These are phyloP conservation scores for Hippolais icterina DNA, from an alignment of 2,113 vertebrate genomes.

Conservation along the genomic window DNA sequence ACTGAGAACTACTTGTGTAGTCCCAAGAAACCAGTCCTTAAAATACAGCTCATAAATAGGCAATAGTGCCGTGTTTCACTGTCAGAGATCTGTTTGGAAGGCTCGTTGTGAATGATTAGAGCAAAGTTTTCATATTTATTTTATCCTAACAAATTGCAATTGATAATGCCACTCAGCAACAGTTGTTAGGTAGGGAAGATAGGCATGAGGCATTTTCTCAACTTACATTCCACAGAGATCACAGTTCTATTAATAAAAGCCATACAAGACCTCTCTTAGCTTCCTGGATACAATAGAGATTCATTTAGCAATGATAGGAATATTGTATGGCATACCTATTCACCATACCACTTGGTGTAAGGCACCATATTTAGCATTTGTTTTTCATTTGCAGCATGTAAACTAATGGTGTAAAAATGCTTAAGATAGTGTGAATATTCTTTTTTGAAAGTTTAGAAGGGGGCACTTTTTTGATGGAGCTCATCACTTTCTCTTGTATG, in stretches of 20 bases:
- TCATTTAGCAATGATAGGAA: slow-evolving; percentile 35
- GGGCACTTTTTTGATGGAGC: not conserved
- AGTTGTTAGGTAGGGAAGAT: slow-evolving; percentile 68
- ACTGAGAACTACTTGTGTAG: not conserved
- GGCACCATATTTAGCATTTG: slow-evolving; percentile 22
- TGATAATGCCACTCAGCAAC: slow-evolving; percentile 71
- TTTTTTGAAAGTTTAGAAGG: not conserved
- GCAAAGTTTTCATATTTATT: slow-evolving; percentile 5
- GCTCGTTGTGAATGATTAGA: not conserved
- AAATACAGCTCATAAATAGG: not conserved
- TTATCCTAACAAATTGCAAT: slow-evolving; percentile 48
- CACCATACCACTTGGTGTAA: not conserved
- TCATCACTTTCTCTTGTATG: not conserved
- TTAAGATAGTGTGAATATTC: not conserved
- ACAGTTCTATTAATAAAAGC: slow-evolving; percentile 74
- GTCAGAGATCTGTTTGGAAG: not conserved
- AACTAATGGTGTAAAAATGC: slow-evolving; percentile 3
- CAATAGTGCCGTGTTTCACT: not conserved
- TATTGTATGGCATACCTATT: slow-evolving; percentile 35
- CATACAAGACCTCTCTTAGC: slow-evolving; percentile 17
- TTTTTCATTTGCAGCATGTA: not conserved
- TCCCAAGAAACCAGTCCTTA: not conserved
- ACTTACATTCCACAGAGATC: slow-evolving; percentile 67
- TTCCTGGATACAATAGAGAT: slow-evolving; percentile 58
- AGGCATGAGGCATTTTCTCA: slow-evolving; percentile 58